Evolutionary conservation across 64 coral and sea anemone species (phyloP).

Genomic region (Hydrozoanthus tunicans): DNA sequence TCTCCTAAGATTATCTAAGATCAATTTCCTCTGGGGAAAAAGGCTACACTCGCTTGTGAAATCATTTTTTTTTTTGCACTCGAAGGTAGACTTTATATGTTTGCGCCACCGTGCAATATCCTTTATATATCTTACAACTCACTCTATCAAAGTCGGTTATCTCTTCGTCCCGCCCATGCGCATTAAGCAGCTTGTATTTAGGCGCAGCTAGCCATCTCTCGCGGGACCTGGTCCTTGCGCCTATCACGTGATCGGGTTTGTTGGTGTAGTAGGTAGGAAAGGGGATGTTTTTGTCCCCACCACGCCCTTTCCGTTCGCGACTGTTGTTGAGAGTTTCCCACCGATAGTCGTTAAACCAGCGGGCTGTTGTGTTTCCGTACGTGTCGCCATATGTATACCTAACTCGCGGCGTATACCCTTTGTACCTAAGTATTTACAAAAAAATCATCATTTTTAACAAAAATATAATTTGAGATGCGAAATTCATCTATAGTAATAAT

Average conservation of each 20-base stretch:
- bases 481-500: too few species aligned
- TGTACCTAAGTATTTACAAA: conserved; percentile 41
- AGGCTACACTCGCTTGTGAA: too few species aligned
- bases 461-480: too few species aligned
- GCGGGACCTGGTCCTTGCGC: conserved; percentile 75
- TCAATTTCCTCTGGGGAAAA: too few species aligned
- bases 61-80: too few species aligned
- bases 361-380: conserved; percentile 76
- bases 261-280: conserved; percentile 91
- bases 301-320: conserved; percentile 80
- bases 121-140: background rate
- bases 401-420: conserved; percentile 78
- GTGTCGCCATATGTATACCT: conserved; percentile 87
- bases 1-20: too few species aligned
- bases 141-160: conserved; percentile 78
- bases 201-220: conserved; percentile 87
- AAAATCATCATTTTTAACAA: background rate
- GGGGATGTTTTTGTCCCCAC: conserved; percentile 78
- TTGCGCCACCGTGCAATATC: too few species aligned
- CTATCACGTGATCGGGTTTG: conserved; percentile 88
- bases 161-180: conserved; percentile 60
- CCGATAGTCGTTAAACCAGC: conserved; percentile 88
- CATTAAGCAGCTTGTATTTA: conserved; percentile 80
- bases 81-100: too few species aligned
- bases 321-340: conserved; percentile 79